These are phyloP conservation scores for Chrysina gloriosa DNA, from an alignment of 2,888 invertebrate genomes.

Conservation along the genomic window DNA sequence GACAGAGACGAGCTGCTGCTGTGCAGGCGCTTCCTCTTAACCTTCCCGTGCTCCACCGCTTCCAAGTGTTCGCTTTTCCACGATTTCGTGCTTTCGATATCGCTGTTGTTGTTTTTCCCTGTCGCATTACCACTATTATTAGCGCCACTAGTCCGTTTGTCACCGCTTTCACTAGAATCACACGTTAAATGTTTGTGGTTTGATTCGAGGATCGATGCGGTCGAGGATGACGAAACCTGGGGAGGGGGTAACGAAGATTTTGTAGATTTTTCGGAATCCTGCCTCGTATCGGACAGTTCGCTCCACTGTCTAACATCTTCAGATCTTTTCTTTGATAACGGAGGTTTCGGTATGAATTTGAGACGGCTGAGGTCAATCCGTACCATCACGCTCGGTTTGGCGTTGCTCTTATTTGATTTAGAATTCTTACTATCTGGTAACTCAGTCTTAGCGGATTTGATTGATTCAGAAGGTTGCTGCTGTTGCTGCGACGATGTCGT, in stretches of 20 bases:
- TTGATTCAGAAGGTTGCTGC: slow-evolving; percentile 47
- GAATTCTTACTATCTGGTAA: slow-evolving; percentile 56
- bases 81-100: slow-evolving; percentile 48
- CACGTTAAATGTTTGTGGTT: slow-evolving; percentile 22
- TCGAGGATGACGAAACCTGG: background rate
- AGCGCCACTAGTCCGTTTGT: slow-evolving; percentile 51
- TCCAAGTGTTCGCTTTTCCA: slow-evolving; percentile 45
- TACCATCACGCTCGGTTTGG: slow-evolving; percentile 49
- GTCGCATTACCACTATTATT: slow-evolving; percentile 47
- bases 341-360: slow-evolving; percentile 44
- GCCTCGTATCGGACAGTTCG: slow-evolving; percentile 67
- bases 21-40: slow-evolving; percentile 62
- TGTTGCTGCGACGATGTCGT: slow-evolving; percentile 44
- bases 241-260: slow-evolving; percentile 32
- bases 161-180: slow-evolving; percentile 46
- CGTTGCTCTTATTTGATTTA: slow-evolving; percentile 42
- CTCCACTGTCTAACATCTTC: slow-evolving; percentile 67
- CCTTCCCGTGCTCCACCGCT: slow-evolving; percentile 45
- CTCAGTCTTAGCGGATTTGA: slow-evolving; percentile 64
- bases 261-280: slow-evolving; percentile 44
- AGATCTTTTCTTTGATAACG: slow-evolving; percentile 58
- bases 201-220: slow-evolving; percentile 33
- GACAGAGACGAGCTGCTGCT: slow-evolving; percentile 63
- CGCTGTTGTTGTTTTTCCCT: slow-evolving; percentile 48
- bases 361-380: slow-evolving; percentile 64